A percentile compares a stretch with the other conserved stretches of the same genome.
Conservation (phyloP, 30 jellyfish, hydroid and myxozoan species). For the Rhopilema esculentum region DNA sequence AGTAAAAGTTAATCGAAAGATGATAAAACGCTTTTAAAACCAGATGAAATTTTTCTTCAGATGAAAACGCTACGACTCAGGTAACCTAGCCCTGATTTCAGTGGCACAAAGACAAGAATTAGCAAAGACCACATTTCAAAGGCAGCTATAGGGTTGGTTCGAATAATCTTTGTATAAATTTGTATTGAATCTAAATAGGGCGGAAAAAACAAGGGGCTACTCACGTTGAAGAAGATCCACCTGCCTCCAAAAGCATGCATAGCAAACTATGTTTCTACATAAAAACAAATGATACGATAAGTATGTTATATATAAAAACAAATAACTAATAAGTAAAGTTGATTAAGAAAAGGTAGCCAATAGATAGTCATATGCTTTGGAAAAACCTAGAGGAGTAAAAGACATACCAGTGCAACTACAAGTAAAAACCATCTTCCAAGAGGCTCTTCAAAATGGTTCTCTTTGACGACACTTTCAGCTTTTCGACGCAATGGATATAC, state of each 20-base stretch:
- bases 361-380: no score
- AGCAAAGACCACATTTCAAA: background rate
- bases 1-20: no score
- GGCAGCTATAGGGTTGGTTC: background rate
- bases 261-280: constrained; percentile 84
- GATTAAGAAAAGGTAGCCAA: background rate
- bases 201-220: constrained; percentile 20
- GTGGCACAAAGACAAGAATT: no score
- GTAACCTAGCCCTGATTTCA: no score
- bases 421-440: constrained; percentile 87
- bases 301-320: background rate
- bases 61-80: no score
- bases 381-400: no score
- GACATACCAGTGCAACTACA: constrained; percentile 91
- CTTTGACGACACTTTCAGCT: background rate
- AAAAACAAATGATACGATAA: background rate
- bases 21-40: no score
- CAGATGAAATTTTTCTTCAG: no score
- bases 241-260: constrained; percentile 93
- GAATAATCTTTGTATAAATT: background rate
- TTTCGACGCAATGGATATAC: constrained; percentile 62
- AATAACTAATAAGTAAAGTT: background rate
- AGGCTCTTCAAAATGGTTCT: constrained; percentile 76
- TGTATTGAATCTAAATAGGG: no score
- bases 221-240: constrained; percentile 95